Evolutionary conservation across 2,797 vertebrate species (phyloP), one percentile per base, ranked within the genome.

Genomic region (Chrosomus eos): DNA sequence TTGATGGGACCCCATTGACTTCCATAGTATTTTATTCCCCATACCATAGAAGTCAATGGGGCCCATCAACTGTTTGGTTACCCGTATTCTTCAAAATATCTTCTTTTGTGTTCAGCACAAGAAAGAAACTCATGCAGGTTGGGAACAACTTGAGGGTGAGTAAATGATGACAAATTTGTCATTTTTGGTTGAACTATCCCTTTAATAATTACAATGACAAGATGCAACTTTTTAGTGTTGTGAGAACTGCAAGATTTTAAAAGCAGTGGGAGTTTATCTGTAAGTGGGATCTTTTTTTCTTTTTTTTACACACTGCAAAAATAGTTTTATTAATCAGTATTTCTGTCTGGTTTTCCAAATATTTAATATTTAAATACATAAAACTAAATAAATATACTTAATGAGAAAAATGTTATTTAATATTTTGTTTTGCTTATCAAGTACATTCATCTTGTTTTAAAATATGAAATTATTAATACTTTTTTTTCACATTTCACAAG

Each of bases 181-280:
- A 45, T 45, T 45, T 45, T 14, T 45, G 1, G 13, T 14, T 45
- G 13, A 45, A 45, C 43, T 14, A 14, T 45, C 13, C 4, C 13
- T 48, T 48, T 16, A 31, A 68, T 68, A 51, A 23, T 26, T 48
- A 21, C 9, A 70, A n/a, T 58, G 23, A 53, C 10, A 72, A 28
- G 1, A 71, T 18, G 45, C 38, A 9, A 18, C n/a, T 31, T 48
- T 62, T 48, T 45, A n/a, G 58, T 33, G 31, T 28, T 48, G 38
- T 23, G 40, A 55, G 9, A 68, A 4, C 4, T 71, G 16, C 8
- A 36, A 18, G 6, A 64, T 40, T 38, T 26, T 60, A 26, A 53
- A 67, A 70, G 38, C 23, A 28, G 67, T 67, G 16, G 45, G 33
- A 31, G 53, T 70, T 76, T 84, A 36, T 60, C 48, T 68, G 26